Base-by-base conservation (phyloP, 1,140 invertebrate genomes). In the Nasonia giraulti region DNA sequence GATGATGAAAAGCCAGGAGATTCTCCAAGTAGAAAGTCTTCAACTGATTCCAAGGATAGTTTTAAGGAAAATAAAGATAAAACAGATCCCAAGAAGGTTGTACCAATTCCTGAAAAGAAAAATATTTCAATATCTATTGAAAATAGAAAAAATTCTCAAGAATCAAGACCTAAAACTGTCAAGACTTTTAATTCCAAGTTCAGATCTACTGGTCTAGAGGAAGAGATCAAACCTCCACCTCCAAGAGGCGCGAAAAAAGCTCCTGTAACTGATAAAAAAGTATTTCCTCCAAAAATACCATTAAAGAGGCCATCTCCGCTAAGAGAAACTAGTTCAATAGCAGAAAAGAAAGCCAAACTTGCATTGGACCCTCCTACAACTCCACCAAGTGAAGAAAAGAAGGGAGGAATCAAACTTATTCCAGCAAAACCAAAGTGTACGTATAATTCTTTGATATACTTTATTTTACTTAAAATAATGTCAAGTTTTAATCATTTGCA, bases 151-250 rank as follows among this genome's bases (percentile, higher is more conserved):
- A 95, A 95, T 87, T 94, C 94, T 84, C 90, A 88, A 82, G 95
- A 96, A 83, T 90, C 93, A 31, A 93, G 96, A 87, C 96, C 96
- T 1, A 97, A 97, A 92, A 98, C 97, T 69, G 97, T 97, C 7
- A 98, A 98, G 94, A 97, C 96, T 3, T 97, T 96, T 89, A 96
- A 97, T 92, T 96, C 97, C 0, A 97, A 97, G 92, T 97, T 98
- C 92, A 94, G 97, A 81, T 97, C 96, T 55, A 97, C 97, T 87
- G 97, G 97, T 44, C 91, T 97, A 55, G 96, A 97, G 89, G 97
- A 97, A 91, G 96, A 97, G 93, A 94, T 95, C 5, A 97, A 96
- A 91, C 96, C 96, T 62, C 96, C 96, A 27, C 96, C 96, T 40
- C 95, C 96, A 2, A 93, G 94, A 82, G 94, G 93, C 88, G 93